phyloP scores from a whole-genome alignment of 2,888 invertebrate species.

The Philhelius pedissequus region DNA sequence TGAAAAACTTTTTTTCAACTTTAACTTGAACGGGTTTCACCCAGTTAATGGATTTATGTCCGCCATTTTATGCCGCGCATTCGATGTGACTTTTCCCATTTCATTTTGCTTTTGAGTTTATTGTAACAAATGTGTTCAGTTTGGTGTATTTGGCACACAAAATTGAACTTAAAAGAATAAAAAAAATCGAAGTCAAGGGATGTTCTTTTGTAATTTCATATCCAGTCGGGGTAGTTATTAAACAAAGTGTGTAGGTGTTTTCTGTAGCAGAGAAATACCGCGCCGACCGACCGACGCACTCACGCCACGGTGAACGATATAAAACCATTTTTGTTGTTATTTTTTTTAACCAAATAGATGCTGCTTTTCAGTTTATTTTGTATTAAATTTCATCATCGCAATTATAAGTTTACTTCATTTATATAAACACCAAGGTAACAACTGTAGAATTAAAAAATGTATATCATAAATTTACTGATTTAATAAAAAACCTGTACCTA shows the following conservation, averaged over 20 bases:
- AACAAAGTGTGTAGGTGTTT: neutral
- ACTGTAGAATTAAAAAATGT: too few relatives aligned
- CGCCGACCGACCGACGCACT: too few relatives aligned
- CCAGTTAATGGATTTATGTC: slow-evolving; percentile 68
- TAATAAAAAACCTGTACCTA: too few relatives aligned
- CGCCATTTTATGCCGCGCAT: slow-evolving; percentile 52
- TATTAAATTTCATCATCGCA: neutral
- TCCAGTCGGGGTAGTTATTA: neutral
- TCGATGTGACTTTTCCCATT: slow-evolving; percentile 22
- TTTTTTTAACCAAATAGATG: neutral
- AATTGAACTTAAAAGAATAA: slow-evolving; percentile 52
- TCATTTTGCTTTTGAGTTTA: neutral
- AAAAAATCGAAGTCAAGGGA: slow-evolving; percentile 35
- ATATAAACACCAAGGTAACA: neutral
- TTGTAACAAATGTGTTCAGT: slow-evolving; percentile 47
- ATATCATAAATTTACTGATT: too few relatives aligned
- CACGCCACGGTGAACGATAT: neutral
- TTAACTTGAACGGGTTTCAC: slow-evolving; percentile 65
- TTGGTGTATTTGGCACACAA: slow-evolving; percentile 17
- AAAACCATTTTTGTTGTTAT: slow-evolving; percentile 8
- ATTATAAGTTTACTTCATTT: neutral
- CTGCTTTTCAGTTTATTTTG: neutral
- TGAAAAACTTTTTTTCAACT: slow-evolving; percentile 61
- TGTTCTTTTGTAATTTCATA: slow-evolving; percentile 5
- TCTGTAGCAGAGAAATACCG: too few relatives aligned